A percentile compares a stretch with the other conserved stretches of the same genome.
Evolutionary conservation across 1,140 invertebrate genomes (phyloP).

Genomic region (Drosophila willistoni): DNA sequence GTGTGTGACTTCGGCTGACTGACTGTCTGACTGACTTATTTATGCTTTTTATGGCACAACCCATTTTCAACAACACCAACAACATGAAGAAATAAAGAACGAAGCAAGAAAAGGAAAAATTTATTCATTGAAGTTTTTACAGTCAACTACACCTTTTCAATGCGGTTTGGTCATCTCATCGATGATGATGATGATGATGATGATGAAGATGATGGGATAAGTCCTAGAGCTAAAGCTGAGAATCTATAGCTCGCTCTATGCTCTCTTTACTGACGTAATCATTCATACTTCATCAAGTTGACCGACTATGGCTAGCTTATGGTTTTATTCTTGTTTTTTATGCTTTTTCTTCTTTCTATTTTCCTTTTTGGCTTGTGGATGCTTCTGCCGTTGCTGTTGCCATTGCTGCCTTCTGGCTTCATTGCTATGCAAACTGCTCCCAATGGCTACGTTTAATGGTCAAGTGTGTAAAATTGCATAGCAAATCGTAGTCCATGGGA

Average conservation of each 20-base stretch:
- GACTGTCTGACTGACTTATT: constrained; percentile 56
- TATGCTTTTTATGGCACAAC: constrained; percentile 52
- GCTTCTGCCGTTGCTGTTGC: constrained; percentile 12
- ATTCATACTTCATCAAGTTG: constrained; percentile 81
- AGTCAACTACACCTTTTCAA: constrained; percentile 79
- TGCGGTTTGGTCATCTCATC: constrained; percentile 46
- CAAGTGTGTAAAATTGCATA: constrained; percentile 82
- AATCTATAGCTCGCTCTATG: constrained; percentile 10
- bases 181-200: not conserved
- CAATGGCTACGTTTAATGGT: constrained; percentile 82
- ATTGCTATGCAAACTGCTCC: constrained; percentile 81
- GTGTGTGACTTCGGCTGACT: constrained; percentile 30
- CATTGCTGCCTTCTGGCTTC: constrained; percentile 47
- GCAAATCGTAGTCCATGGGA: constrained; percentile 63
- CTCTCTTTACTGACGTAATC: constrained; percentile 61
- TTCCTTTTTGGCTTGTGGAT: constrained; percentile 32
- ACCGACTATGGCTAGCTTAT: constrained; percentile 46
- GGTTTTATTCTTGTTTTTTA: constrained; percentile 33
- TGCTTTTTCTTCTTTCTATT: constrained; percentile 40
- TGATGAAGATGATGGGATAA: constrained; percentile 19
- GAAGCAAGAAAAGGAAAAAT: constrained; percentile 50
- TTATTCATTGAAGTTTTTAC: constrained; percentile 82
- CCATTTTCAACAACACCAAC: constrained; percentile 10
- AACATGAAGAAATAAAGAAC: constrained; percentile 9
- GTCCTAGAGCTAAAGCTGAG: not conserved